These are phyloP conservation scores for Microctonus aethiopoides DNA, from an alignment of 2,888 invertebrate species.

Conservation along the genomic window DNA sequence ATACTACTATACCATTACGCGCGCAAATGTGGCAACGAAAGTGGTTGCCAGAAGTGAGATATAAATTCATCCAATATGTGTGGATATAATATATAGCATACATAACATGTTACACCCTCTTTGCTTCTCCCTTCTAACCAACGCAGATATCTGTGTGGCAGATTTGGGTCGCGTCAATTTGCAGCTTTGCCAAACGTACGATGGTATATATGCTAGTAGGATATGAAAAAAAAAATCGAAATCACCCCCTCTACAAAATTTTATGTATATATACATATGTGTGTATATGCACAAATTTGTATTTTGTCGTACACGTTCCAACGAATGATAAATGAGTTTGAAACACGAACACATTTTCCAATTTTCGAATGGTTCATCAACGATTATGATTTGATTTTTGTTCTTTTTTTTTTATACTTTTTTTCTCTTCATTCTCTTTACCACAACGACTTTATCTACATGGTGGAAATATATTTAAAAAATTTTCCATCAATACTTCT, in stretches of 20 bases:
- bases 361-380: constrained; percentile 38
- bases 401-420: neutral
- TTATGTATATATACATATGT: constrained; percentile 1
- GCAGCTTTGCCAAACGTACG: constrained; percentile 41
- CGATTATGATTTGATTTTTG: constrained; percentile 4
- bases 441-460: too few species aligned
- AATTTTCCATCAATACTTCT: too few species aligned
- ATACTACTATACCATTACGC: neutral
- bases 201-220: constrained; percentile 17
- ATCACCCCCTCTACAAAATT: constrained; percentile 1
- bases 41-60: neutral
- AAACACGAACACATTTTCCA: constrained; percentile 22
- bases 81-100: neutral
- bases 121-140: neutral
- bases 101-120: neutral
- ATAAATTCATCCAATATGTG: neutral
- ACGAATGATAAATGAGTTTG: constrained; percentile 36
- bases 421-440: too few species aligned
- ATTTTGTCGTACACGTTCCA: neutral
- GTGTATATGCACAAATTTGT: neutral
- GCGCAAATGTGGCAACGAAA: constrained; percentile 1
- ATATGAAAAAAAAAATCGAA: constrained; percentile 22
- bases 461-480: too few species aligned
- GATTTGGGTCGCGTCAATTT: constrained; percentile 48
- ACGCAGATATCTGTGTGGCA: constrained; percentile 38